These are phyloP conservation scores for Gobionotothen gibberifrons DNA, from an alignment of 2,797 vertebrate genomes.

Conservation along the genomic window DNA sequence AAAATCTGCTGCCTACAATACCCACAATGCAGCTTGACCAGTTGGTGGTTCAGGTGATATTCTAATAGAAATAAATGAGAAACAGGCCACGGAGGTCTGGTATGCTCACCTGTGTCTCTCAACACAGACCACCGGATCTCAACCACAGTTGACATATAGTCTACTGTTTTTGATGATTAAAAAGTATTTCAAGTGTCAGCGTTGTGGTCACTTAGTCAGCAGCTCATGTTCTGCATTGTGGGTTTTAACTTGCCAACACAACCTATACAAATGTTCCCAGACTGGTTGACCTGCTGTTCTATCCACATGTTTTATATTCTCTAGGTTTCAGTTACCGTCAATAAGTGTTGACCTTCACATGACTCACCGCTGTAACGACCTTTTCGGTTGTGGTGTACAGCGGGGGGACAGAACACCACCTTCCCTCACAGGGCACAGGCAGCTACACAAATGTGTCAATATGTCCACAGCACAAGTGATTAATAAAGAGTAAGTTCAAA, in stretches of 20 bases:
- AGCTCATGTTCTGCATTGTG: too few species aligned
- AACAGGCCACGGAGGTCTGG: too few species aligned
- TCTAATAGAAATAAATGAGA: too few species aligned
- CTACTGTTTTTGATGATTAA: background rate
- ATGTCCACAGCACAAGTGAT: background rate
- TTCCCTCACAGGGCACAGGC: background rate
- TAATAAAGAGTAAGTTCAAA: background rate
- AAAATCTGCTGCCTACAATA: too few species aligned
- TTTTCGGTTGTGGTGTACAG: slow-evolving; percentile 14
- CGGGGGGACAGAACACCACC: background rate
- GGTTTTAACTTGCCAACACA: too few species aligned
- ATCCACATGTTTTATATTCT: background rate
- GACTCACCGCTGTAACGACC: slow-evolving; percentile 19
- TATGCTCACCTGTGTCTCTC: too few species aligned
- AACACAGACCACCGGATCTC: background rate
- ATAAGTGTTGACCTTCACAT: background rate
- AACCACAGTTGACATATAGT: background rate
- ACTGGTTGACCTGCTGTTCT: background rate
- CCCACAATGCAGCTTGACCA: too few species aligned
- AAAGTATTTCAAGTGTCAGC: background rate
- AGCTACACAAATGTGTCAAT: slow-evolving; percentile 5
- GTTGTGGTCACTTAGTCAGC: background rate
- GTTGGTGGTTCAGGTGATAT: too few species aligned
- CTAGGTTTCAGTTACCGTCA: slow-evolving; percentile 28
- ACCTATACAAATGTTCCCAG: too few species aligned